These are phyloP conservation scores for Zaprionus davidi DNA, from an alignment of 1,140 invertebrate genomes.

Conservation along the genomic window DNA sequence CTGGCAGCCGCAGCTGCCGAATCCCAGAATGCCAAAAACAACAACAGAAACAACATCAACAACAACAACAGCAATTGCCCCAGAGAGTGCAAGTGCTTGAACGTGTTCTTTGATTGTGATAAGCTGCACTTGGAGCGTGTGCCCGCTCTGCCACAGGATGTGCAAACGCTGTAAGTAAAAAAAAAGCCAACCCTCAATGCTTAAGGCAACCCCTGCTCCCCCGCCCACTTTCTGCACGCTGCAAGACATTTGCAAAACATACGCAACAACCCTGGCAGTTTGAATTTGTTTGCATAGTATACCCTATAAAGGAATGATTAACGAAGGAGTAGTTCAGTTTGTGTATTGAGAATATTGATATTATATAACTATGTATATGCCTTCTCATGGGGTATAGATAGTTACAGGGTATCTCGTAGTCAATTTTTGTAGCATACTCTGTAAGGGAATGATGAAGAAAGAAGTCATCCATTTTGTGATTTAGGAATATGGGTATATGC, in stretches of 20 bases:
- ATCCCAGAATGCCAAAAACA: slow-evolving; percentile 37
- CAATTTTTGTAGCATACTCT: slow-evolving; percentile 5
- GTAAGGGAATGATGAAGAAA: background rate
- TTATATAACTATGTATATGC: no score
- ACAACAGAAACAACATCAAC: slow-evolving; percentile 47
- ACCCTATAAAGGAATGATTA: background rate
- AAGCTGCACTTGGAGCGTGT: slow-evolving; percentile 86
- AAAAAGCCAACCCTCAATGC: slow-evolving; percentile 49
- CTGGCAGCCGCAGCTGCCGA: slow-evolving; percentile 58
- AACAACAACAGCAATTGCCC: slow-evolving; percentile 84
- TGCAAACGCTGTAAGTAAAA: slow-evolving; percentile 86
- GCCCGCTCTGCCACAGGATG: slow-evolving; percentile 87
- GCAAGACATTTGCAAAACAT: slow-evolving; percentile 46
- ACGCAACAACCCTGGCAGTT: slow-evolving; percentile 35
- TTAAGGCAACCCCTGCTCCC: slow-evolving; percentile 50
- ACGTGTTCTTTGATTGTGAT: slow-evolving; percentile 86
- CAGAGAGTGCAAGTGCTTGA: slow-evolving; percentile 86
- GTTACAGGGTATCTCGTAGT: no score
- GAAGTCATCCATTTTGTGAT: background rate
- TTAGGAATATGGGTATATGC: no score
- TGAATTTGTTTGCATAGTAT: slow-evolving; percentile 3
- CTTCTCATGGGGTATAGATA: no score
- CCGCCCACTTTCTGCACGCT: slow-evolving; percentile 20
- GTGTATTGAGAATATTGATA: no score
- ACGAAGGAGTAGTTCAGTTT: background rate